phyloP scores from a whole-genome alignment of 2,888 invertebrate species.

The Spodoptera picta region DNA sequence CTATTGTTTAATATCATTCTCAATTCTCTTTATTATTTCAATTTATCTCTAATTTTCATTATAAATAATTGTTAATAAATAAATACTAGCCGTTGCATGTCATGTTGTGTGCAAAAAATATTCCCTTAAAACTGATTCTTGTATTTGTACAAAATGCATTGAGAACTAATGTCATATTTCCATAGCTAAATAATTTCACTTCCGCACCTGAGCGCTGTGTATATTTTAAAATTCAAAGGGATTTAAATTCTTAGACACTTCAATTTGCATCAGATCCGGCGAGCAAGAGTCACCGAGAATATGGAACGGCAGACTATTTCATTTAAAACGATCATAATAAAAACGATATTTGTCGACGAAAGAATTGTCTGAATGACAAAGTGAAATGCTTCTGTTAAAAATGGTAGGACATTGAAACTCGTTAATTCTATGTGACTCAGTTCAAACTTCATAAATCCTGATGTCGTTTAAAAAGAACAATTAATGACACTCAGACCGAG shows the following conservation, averaged over 20 bases:
- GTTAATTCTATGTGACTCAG: no score
- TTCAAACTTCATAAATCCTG: no score
- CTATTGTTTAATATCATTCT: no score
- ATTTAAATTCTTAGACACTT: constrained; percentile 61
- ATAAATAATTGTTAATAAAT: no score
- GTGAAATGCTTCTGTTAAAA: constrained; percentile 1
- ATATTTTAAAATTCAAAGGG: constrained; percentile 62
- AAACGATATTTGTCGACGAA: constrained; percentile 21
- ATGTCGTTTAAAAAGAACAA: no score
- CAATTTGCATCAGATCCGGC: constrained; percentile 63
- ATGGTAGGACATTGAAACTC: background rate
- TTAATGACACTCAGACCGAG: no score
- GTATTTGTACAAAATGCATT: background rate
- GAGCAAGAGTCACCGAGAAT: constrained; percentile 46
- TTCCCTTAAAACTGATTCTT: background rate
- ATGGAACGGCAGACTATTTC: constrained; percentile 42
- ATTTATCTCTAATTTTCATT: no score
- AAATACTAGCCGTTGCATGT: no score
- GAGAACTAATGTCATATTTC: constrained; percentile 25
- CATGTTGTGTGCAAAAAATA: no score
- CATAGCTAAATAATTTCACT: constrained; percentile 48
- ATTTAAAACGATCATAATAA: constrained; percentile 40
- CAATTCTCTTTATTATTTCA: no score
- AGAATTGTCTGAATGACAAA: constrained; percentile 14
- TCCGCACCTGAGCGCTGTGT: constrained; percentile 42